Conservation (phyloP, 2,888 invertebrate species). For the Itoplectis maculator region DNA sequence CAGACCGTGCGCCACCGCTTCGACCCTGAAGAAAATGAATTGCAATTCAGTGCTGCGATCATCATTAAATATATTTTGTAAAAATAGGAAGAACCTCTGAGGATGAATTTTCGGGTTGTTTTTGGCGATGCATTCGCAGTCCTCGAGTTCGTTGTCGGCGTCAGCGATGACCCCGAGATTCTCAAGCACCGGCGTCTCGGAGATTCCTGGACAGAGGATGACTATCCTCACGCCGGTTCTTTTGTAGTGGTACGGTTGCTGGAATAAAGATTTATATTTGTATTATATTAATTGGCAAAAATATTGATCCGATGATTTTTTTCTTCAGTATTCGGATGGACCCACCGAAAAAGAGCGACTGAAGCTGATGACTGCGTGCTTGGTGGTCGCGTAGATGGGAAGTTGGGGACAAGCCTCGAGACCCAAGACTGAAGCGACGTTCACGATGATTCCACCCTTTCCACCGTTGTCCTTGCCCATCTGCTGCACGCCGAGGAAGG, state of each 20-base stretch:
- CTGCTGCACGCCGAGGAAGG: constrained; percentile 84
- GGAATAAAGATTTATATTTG: constrained; percentile 16
- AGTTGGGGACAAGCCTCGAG: constrained; percentile 85
- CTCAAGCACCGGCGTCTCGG: constrained; percentile 70
- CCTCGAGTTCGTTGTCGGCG: constrained; percentile 59
- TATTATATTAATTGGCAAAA: background rate
- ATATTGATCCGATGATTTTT: background rate
- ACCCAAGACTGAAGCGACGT: constrained; percentile 88
- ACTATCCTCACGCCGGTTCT: constrained; percentile 80
- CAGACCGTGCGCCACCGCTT: constrained; percentile 79
- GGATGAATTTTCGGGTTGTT: constrained; percentile 70
- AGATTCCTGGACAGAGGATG: constrained; percentile 80
- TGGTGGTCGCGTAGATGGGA: constrained; percentile 88
- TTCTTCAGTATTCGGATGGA: constrained; percentile 13
- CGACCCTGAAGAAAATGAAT: constrained; percentile 74
- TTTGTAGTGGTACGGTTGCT: constrained; percentile 83
- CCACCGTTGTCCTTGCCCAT: constrained; percentile 85
- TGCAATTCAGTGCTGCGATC: background rate
- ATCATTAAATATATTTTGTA: background rate
- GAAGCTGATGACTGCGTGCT: constrained; percentile 84
- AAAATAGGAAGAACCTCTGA: constrained; percentile 70
- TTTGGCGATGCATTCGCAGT: constrained; percentile 17
- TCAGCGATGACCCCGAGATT: constrained; percentile 64
- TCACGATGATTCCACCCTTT: constrained; percentile 88
- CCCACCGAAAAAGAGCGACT: constrained; percentile 81